These are phyloP conservation scores for Pollicipes pollicipes DNA, from an alignment of 1,140 invertebrate species.

Conservation along the genomic window DNA sequence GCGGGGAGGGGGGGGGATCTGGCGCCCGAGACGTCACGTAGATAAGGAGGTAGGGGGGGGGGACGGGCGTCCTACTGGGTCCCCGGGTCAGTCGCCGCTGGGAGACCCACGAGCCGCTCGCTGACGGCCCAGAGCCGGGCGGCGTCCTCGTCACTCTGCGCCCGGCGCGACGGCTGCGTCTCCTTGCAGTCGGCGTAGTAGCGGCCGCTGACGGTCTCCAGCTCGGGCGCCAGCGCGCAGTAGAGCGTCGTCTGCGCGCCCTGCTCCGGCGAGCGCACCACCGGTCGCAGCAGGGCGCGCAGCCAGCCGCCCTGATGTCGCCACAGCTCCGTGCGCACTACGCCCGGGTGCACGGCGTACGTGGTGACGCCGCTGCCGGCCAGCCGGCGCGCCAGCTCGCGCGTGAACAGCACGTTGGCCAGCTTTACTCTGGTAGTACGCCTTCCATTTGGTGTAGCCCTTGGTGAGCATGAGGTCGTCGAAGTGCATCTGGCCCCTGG, in stretches of 20 bases:
- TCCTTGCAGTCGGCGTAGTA: constrained; percentile 54
- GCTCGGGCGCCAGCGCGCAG: constrained; percentile 45
- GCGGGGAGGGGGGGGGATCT: no score
- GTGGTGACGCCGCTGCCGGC: constrained; percentile 31
- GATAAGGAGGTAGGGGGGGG: no score
- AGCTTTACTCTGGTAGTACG: constrained; percentile 77
- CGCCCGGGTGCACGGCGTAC: constrained; percentile 12
- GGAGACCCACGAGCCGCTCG: constrained; percentile 36
- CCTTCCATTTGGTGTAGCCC: constrained; percentile 24
- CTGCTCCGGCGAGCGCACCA: constrained; percentile 47
- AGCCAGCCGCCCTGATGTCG: constrained; percentile 37
- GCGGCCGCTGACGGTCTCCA: constrained; percentile 45
- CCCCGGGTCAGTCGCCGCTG: no score
- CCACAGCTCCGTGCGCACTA: constrained; percentile 54
- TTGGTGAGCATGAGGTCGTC: constrained; percentile 15
- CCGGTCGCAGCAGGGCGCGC: constrained; percentile 43
- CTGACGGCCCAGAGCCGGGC: constrained; percentile 59
- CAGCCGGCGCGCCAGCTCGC: constrained; percentile 49
- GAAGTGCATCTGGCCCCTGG: constrained; percentile 15
- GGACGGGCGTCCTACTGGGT: no score
- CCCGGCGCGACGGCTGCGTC: constrained; percentile 32
- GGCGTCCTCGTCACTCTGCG: constrained; percentile 39
- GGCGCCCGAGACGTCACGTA: no score
- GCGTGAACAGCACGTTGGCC: constrained; percentile 65
- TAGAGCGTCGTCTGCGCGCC: constrained; percentile 56